phyloP scores from a whole-genome alignment of 2,888 invertebrate genomes.

The Sarcophaga rosellei region DNA sequence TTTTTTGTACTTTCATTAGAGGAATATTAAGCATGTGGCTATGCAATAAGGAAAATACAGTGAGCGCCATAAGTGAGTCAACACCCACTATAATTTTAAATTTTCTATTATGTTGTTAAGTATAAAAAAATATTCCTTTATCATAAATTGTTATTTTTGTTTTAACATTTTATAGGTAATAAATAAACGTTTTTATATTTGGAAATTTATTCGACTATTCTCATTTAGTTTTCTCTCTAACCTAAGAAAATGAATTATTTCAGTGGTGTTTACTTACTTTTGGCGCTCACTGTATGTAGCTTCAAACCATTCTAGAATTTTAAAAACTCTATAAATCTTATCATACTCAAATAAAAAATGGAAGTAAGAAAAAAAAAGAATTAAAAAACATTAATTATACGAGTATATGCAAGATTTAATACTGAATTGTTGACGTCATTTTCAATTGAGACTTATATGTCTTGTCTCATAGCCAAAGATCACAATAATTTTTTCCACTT shows the following conservation, averaged over 20 bases:
- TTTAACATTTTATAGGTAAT: no score
- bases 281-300: no score
- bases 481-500: conserved; percentile 1
- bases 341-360: background rate
- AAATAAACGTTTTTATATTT: no score
- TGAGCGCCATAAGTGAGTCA: no score
- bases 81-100: no score
- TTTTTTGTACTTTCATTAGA: background rate
- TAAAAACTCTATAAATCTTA: conserved; percentile 25
- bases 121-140: no score
- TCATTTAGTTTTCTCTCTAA: no score
- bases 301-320: conserved; percentile 22
- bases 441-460: background rate
- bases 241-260: no score
- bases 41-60: background rate
- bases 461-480: background rate
- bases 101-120: no score
- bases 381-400: background rate
- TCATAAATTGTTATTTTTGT: no score
- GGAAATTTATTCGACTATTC: no score
- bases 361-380: background rate
- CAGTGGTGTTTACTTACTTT: no score
- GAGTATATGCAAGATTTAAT: background rate
- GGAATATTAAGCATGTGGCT: background rate
- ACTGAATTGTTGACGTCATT: conserved; percentile 37